Conservation (phyloP, 2,888 invertebrate species). For the Dicyrtoma fusca region DNA sequence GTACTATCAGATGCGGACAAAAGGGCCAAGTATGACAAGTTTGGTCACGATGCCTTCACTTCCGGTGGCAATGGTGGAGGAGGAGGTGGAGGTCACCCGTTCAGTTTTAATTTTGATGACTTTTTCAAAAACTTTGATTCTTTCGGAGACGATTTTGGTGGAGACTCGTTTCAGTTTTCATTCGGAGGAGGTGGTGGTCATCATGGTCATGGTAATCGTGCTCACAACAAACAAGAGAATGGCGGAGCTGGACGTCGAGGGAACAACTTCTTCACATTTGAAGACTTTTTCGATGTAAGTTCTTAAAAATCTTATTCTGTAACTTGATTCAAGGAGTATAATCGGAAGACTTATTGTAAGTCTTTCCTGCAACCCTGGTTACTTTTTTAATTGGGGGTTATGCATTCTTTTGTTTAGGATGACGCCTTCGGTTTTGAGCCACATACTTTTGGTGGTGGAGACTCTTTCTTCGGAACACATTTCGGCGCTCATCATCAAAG, state of each 20-base stretch:
- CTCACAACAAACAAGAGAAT: slow-evolving; percentile 39
- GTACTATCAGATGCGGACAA: slow-evolving; percentile 61
- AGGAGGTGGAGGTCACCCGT: slow-evolving; percentile 56
- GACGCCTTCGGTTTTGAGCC: slow-evolving; percentile 58
- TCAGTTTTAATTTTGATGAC: slow-evolving; percentile 60
- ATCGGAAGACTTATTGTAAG: too few relatives aligned
- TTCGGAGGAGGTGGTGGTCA: slow-evolving; percentile 49
- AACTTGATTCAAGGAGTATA: too few relatives aligned
- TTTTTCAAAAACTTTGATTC: slow-evolving; percentile 60
- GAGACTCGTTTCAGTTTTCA: slow-evolving; percentile 49
- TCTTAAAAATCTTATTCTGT: too few relatives aligned
- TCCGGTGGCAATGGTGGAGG: slow-evolving; percentile 54
- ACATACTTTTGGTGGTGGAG: slow-evolving; percentile 58
- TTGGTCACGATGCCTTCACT: slow-evolving; percentile 59
- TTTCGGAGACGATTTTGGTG: slow-evolving; percentile 44
- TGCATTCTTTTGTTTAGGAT: slow-evolving; percentile 43
- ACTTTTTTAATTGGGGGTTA: too few relatives aligned
- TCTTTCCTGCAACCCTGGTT: too few relatives aligned
- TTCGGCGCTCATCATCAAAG: slow-evolving; percentile 51
- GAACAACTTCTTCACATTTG: slow-evolving; percentile 52
- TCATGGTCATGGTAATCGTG: slow-evolving; percentile 42
- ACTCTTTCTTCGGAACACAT: slow-evolving; percentile 58
- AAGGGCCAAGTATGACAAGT: slow-evolving; percentile 60
- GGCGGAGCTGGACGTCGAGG: slow-evolving; percentile 31
- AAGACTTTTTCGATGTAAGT: slow-evolving; percentile 55